Evolutionary conservation across 1,140 invertebrate genomes (phyloP), one percentile per base, ranked within the genome.

Genomic region (Calosoma granatense): DNA sequence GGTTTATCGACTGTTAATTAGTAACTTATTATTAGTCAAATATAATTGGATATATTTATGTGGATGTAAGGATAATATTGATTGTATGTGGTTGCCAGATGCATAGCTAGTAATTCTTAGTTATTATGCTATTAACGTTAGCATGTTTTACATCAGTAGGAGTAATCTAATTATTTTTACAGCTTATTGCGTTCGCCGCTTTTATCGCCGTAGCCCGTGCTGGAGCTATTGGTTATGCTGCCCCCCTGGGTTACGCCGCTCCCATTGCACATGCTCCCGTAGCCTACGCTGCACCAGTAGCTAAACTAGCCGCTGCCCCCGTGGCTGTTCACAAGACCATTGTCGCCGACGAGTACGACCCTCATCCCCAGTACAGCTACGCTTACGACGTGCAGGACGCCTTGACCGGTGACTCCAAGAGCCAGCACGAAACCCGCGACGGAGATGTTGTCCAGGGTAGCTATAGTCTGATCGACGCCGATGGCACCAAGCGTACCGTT

Each of bases 331-430:
- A 64, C 54, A 64, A 64, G 26, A 53, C 64, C 51, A 63, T 64
- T 23, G 59, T 59, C 17, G 43, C 58, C 20, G 60, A 61, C 23
- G 58, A 80, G 56, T 80, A 78, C 62, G 78, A 81, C 64, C 76
- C 78, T 2, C 61, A 75, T 62, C 79, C 78, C 1, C 78, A 81
- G 61, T 82, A 81, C 65, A 71, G 74, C 59, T 81, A 78, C 53
- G 76, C 78, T 51, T 82, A 82, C 60, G 76, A 77, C 56, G 78
- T 83, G 1, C 75, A 78, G 22, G 78, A 81, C 52, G 63, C 68
- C 1, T 61, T 75, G 56, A 81, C 74, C 61, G 76, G 80, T 0
- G 78, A 81, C 60, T 68, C 70, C 20, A 80, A 80, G 65, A 73
- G 67, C 51, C 76, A 78, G 56, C 70, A 76, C 47, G 78, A 80